Base-by-base conservation (phyloP, 2,113 vertebrate genomes). In the Burhinus oedicnemus region DNA sequence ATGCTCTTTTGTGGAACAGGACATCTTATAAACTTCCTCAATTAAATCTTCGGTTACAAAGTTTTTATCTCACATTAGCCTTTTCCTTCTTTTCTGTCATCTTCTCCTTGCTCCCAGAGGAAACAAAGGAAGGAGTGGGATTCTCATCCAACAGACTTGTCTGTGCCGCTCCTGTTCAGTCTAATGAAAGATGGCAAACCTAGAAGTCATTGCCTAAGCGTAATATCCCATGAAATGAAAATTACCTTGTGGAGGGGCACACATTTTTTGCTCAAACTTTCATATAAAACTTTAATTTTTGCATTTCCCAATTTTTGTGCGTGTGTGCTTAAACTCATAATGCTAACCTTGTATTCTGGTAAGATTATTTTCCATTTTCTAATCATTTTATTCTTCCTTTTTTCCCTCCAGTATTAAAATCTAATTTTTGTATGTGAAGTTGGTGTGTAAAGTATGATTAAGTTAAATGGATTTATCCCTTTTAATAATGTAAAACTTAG, bases 401-500 rank as follows among this genome's bases (percentile, higher is more conserved):
- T 91, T 93, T 55, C 93, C 86, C 77, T 94, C 77, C 72, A 91
- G 86, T 95, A 84, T 92, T 91, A 92, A 97, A 97, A 96, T 95
- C 85, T 92, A 75, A 92, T 95, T 96, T 90, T 82, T 94, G 23
- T 89, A 16, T 87, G 65, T 95, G 94, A 89, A 89, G 77, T 52
- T 61, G 45, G 65, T 96, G 27, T 89, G 74, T 92, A 94, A 94
- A 93, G 65, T 95, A 91, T 95, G 89, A 92, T 95, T 92, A 92
- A 92, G 65, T 91, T 87, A 94, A 84, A 95, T 87, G 77, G 83
- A 69, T 95, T 93, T 95, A 83, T 91, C 52, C 77, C 77, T 94
- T 95, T 96, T 94, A 95, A 95, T 95, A 96, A 95, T 72, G 69
- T 86, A 95, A 95, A 94, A 95, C 74, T 90, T 93, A 79, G 94